Conservation (phyloP, 2,888 invertebrate genomes). For the Chrysopilus asiliformis region DNA sequence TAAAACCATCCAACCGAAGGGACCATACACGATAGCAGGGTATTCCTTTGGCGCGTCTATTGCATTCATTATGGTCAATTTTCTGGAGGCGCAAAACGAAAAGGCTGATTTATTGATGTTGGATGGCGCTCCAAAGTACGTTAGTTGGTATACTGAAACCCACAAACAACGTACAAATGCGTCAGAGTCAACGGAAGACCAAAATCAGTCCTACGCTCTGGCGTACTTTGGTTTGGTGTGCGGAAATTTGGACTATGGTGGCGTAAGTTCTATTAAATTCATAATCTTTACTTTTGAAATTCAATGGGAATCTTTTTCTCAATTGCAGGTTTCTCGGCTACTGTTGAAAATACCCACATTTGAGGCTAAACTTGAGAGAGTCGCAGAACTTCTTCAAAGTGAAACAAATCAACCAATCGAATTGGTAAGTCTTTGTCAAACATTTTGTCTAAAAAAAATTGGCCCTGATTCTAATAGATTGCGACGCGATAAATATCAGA, state of each 20-base stretch:
- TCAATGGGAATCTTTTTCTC: not conserved
- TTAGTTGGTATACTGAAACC: conserved; percentile 57
- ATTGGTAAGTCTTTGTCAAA: conserved; percentile 21
- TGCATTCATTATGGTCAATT: conserved; percentile 87
- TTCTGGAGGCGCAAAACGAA: conserved; percentile 50
- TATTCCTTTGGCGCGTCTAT: conserved; percentile 94
- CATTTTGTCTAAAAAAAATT: not conserved
- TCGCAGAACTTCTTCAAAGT: conserved; percentile 36
- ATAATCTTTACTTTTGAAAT: conserved; percentile 5
- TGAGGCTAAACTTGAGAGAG: conserved; percentile 34
- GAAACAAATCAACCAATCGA: conserved; percentile 30
- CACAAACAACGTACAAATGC: conserved; percentile 38
- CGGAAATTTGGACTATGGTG: conserved; percentile 57
- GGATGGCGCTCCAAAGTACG: conserved; percentile 81
- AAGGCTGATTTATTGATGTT: conserved; percentile 48
- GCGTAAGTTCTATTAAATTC: conserved; percentile 38
- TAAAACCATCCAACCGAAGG: conserved; percentile 57
- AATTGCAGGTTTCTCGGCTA: conserved; percentile 26
- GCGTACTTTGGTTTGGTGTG: conserved; percentile 73
- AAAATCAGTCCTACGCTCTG: conserved; percentile 58
- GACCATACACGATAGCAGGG: conserved; percentile 81
- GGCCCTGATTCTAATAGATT: too few relatives aligned
- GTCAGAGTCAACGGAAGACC: conserved; percentile 38
- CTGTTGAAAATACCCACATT: conserved; percentile 31
- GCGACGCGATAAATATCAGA: too few relatives aligned